Base-by-base conservation (phyloP, 2,797 vertebrate genomes). In the Takifugu rubripes region DNA sequence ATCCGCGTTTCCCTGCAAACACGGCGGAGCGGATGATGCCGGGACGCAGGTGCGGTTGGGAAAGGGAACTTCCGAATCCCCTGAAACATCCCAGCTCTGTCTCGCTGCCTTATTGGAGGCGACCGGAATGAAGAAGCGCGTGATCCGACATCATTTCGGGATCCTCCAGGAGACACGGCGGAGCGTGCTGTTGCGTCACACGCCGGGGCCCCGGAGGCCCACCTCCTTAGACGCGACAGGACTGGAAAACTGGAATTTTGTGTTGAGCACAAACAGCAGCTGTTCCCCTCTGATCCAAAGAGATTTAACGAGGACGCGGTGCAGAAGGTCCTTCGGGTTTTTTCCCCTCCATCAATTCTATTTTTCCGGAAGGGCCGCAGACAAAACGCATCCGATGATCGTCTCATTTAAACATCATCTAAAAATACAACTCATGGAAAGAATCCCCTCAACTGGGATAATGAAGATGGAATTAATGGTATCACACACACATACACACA, bases 1-100 rank as follows among this genome's bases (percentile, higher is more conserved):
- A 21, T 21, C 21, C 21, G 16, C 50, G 52, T 69, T 70, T 61
- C 60, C 44, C 69, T 24, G 7, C 24, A 16, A 49, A 60, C 25
- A 24, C 10, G 61, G 51, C 57, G 59, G 54, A 51, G 29, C 12
- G 36, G 2, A 4, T 40, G 31, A 1, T 6, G 3, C 31, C 10
- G 31, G 31, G 31, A 33, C 31, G 10, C 8, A 25, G 47, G 42
- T 12, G 21, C 11, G 0, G 52, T 52, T 5, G 48, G n/a, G n/a
- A 47, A 11, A 11, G n/a, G 9, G 8, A 47, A 40, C 36, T 49
- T 45, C 62, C 21, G 21, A 21, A 21, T 21, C 21, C 21, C 21
- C 21, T 21, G 21, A 21, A 21, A 21, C 21, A 52, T 72, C 24
- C 21, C 17, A 17, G 45, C 17, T 47, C 45, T 47, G 9, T 10